phyloP scores from a whole-genome alignment of 1,140 invertebrate species.

The Pollicipes pollicipes region DNA sequence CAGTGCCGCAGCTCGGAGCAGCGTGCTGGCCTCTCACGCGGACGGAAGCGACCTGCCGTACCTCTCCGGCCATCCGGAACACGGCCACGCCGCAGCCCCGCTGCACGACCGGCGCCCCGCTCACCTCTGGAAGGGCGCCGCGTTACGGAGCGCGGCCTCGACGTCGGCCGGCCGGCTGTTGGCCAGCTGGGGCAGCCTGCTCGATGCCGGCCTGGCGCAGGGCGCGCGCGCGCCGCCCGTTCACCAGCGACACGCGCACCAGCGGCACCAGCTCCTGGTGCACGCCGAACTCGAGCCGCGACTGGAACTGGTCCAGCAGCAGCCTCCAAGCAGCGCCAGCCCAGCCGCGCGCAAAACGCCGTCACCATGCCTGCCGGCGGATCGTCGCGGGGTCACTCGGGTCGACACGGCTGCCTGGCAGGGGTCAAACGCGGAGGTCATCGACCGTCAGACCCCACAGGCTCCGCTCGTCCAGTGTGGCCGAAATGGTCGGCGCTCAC shows the following conservation, averaged over 20 bases:
- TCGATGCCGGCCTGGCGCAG: slow-evolving; percentile 70
- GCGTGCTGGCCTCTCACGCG: no score
- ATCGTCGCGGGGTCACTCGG: no score
- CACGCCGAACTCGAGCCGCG: slow-evolving; percentile 82
- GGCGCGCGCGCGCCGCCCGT: slow-evolving; percentile 62
- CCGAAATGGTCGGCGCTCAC: no score
- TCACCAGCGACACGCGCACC: slow-evolving; percentile 63
- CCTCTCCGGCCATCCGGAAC: no score
- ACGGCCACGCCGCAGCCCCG: no score
- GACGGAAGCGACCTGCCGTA: no score
- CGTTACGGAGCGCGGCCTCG: slow-evolving; percentile 55
- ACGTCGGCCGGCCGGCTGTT: slow-evolving; percentile 44
- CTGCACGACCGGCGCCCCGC: background rate
- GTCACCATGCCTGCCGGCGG: slow-evolving; percentile 77
- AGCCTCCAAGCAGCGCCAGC: slow-evolving; percentile 81
- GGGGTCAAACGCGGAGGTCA: no score
- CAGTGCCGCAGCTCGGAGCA: no score
- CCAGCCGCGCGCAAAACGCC: slow-evolving; percentile 75
- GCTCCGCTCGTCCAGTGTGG: no score
- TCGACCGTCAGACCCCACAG: no score
- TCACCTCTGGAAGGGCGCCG: slow-evolving; percentile 60
- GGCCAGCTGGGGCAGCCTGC: slow-evolving; percentile 55
- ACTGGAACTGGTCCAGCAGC: slow-evolving; percentile 79
- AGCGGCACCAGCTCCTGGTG: slow-evolving; percentile 81
- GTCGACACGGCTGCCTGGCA: no score